Base-by-base conservation (phyloP, 2,113 vertebrate genomes). In the Orthochromis indermauri region DNA sequence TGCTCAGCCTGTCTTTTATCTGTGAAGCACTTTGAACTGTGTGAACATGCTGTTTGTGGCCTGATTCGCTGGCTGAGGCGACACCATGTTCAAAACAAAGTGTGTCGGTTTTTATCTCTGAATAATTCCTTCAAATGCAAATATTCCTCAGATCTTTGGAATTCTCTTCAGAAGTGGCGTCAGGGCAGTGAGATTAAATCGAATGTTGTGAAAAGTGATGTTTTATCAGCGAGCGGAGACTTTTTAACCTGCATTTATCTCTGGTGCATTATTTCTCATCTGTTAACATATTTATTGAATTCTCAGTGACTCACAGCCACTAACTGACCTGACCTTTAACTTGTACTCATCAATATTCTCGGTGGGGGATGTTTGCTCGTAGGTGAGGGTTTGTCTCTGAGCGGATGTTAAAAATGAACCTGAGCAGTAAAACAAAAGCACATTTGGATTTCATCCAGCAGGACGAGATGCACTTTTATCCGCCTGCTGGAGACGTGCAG, bases 211-310 rank as follows among this genome's bases (percentile, higher is more conserved):
- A 45, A 45, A 26, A 73, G 40, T 45, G 8, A 24, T 14, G 12
- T 42, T 71, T 4, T 0, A 24, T 24, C 2, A 10, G 35, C 1
- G 8, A 42, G 12, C n/a, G 0, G 7, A 63, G 59, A 2, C 10
- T 45, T 42, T 73, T 42, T 26, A 11, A 37, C 13, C 37, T 45
- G 37, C 66, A 10, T 26, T 76, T 28, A 3, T 76, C 24, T 10
- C 68, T 17, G 68, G 8, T 10, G 40, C 68, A 17, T 45, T 63
- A n/a, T 73, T 45, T 0, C 6, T 47, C 40, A 45, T 47, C 68
- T 28, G 21, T 45, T 45, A 73, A 73, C 21, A 45, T 45, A 45
- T 71, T 45, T 17, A 26, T 7, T 76, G 21, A 47, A 28, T 28
- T 40, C 2, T 71, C 68, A 26, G 5, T 73, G 5, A 73, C 12